Evolutionary conservation across 1,140 invertebrate genomes (phyloP), one percentile per base, ranked within the genome.

Genomic region (Drosophila baimaii): DNA sequence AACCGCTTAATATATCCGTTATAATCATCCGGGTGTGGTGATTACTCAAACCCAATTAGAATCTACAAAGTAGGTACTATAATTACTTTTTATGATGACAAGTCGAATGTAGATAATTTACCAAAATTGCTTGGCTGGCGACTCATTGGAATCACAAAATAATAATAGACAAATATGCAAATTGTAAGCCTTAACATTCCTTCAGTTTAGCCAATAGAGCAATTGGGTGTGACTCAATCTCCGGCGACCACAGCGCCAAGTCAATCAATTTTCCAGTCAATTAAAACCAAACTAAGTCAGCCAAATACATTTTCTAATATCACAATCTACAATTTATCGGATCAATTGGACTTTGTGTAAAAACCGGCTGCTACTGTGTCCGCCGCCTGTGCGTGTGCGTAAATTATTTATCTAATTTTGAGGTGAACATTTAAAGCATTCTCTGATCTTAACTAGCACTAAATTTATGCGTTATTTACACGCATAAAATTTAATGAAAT

Each of bases 401-500:
- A 74, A 75, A 54, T 66, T 27, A 77, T 56, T 81, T 55, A 76
- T 80, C 44, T 41, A 49, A 43, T 51, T 51, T 29, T 19, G 17
- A 43, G 46, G 62, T 59, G 43, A 64, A 65, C 80, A 59, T 83
- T 82, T 79, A 83, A 71, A 66, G 71, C 80, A 79, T 79, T 76
- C 39, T 56, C 29, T 10, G 62, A 79, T 72, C 54, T 72, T 63
- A 79, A 77, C 76, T 83, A 57, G 54, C 57, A 17, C 61, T n/a
- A 75, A 79, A 76, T 83, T 83, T 70, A 83, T 83, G 80, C 71
- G 71, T 76, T 56, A 83, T 79, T 84, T 79, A 68, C 71, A 77
- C 71, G 76, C 81, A 79, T 46, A 79, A 72, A 63, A 41, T 44
- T 47, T 17, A 33, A 46, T 10, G 13, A 61, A 72, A 33, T 51